Evolutionary conservation across 1,140 invertebrate species (phyloP), one percentile per base, ranked within the genome.

Genomic region (Bombus difficillimus): DNA sequence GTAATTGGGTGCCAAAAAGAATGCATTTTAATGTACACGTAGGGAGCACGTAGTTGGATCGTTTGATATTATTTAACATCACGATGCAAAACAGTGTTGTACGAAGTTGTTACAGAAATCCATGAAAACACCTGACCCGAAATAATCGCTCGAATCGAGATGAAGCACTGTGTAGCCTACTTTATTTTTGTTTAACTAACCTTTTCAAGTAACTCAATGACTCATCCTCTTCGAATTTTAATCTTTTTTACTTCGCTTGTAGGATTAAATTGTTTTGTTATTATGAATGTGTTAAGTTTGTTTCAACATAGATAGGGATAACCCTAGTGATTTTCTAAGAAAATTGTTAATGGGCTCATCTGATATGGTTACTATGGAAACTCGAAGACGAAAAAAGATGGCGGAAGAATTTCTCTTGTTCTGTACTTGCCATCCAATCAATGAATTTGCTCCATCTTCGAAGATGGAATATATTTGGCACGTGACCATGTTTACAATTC

Each of bases 1-100:
- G 28, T 72, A 59, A 57, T 78, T 32, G 34, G n/a, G 13, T 37
- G 37, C 13, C 22, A 59, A 22, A 32, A 83, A 25, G 32, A 66
- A 83, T 43, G 47, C 39, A 22, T 59, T 25, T 82, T 41, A 43
- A 13, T 77, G 34, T 66, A 34, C 81, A 57, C 73, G 62, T 83
- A 68, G 13, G 28, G 37, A 39, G 74, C 82, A 78, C 47, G 32
- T 43, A 28, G 53, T 68, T 64, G 6, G 13, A 41, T 22, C 10
- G 25, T 68, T 64, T 64, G 15, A 43, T 43, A 41, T 57, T 83
- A 68, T 57, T 39, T 53, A 68, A 41, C 8, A 12, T 79, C 43
- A 37, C 43, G 22, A 68, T n/a, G 39, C 15, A 78, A 78, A 47
- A 6, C 59, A 37, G 41, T 53, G 13, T 69, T 13, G n/a, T 34